Evolutionary conservation across 2,113 vertebrate species (phyloP).

Genomic region (Acanthochromis polyacanthus): DNA sequence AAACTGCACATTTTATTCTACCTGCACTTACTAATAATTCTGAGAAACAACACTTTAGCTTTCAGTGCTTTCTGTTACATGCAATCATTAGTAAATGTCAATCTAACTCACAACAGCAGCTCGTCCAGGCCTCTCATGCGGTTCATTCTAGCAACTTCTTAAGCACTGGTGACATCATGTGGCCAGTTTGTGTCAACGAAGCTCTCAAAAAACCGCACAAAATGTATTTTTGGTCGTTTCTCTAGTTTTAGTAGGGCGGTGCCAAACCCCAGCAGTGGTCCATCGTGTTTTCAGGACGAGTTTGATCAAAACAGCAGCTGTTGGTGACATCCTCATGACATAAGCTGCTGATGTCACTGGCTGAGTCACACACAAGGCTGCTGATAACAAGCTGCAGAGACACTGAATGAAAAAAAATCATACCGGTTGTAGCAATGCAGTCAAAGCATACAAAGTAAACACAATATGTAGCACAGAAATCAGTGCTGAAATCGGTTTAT

Average conservation of each 20-base stretch:
- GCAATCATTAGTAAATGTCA: not conserved
- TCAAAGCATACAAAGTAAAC: too few species aligned
- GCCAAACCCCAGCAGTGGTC: constrained; percentile 29
- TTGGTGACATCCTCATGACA: constrained; percentile 1
- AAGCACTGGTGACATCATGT: constrained; percentile 69
- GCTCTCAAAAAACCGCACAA: not conserved
- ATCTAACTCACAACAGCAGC: not conserved
- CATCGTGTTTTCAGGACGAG: not conserved
- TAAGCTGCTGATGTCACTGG: constrained; percentile 3
- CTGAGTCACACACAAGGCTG: constrained; percentile 18
- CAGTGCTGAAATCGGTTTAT: not conserved
- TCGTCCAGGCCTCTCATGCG: not conserved
- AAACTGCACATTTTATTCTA: too few species aligned
- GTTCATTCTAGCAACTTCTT: not conserved
- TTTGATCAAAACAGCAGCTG: not conserved
- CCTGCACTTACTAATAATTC: not conserved
- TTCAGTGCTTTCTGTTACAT: not conserved
- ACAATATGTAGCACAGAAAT: not conserved
- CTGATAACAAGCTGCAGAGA: not conserved
- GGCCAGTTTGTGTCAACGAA: constrained; percentile 42
- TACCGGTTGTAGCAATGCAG: not conserved
- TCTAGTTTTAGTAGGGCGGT: not conserved
- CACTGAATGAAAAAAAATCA: not conserved
- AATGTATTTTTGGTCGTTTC: not conserved
- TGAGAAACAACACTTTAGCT: not conserved